phyloP scores from a whole-genome alignment of 2,797 vertebrate species.

The Chaenodraco wilsoni region DNA sequence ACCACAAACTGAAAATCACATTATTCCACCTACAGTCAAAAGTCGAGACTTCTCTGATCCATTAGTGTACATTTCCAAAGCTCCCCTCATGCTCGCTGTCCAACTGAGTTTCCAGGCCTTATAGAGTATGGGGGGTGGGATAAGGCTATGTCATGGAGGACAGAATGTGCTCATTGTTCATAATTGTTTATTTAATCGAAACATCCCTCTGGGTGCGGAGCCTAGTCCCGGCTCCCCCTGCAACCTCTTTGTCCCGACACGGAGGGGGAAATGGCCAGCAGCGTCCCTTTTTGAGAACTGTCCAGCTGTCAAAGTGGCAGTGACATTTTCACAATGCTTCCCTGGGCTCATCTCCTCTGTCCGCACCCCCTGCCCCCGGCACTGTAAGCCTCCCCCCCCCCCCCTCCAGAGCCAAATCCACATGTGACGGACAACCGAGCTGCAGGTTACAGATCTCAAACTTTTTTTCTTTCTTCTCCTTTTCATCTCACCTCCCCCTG shows the following conservation, averaged over 20 bases:
- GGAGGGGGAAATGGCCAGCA: conserved; percentile 83
- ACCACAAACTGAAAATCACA: conserved; percentile 36
- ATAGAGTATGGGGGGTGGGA: conserved; percentile 49
- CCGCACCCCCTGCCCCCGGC: conserved; percentile 41
- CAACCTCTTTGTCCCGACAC: conserved; percentile 79
- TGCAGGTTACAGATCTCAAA: conserved; percentile 43
- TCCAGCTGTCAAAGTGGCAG: conserved; percentile 87
- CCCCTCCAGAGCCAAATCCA: conserved; percentile 39
- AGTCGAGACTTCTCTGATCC: conserved; percentile 23
- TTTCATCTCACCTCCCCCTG: conserved; percentile 24
- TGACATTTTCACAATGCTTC: conserved; percentile 86
- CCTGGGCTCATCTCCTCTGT: conserved; percentile 71
- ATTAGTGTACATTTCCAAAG: conserved; percentile 32
- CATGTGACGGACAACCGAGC: conserved; percentile 42
- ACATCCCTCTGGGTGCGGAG: conserved; percentile 74
- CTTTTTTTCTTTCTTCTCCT: conserved; percentile 6
- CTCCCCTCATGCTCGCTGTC: conserved; percentile 19
- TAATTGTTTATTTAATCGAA: conserved; percentile 86
- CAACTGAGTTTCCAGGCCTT: conserved; percentile 55
- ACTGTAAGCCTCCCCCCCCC: conserved; percentile 56
- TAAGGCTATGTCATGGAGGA: conserved; percentile 76
- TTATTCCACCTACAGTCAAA: conserved; percentile 17
- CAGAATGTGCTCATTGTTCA: conserved; percentile 85
- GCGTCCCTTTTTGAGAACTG: conserved; percentile 85
- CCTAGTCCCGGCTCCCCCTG: conserved; percentile 58